These are phyloP conservation scores for Odontomyia ornata DNA, from an alignment of 2,888 invertebrate species.

Conservation along the genomic window DNA sequence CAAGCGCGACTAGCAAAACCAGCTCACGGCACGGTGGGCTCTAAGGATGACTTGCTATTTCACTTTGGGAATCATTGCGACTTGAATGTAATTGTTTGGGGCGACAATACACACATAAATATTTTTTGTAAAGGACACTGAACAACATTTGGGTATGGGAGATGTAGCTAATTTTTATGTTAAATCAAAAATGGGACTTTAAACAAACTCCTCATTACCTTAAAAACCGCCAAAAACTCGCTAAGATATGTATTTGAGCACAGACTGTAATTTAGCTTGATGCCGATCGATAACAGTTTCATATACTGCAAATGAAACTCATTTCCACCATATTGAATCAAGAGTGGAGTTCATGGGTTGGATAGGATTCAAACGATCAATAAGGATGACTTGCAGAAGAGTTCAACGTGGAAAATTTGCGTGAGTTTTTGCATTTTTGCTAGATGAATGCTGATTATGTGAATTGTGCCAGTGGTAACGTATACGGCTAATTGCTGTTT, in stretches of 20 bases:
- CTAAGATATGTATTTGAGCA: background rate
- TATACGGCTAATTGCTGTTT: too few species aligned
- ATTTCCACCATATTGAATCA: background rate
- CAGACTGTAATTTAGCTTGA: background rate
- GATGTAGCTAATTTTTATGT: too few species aligned
- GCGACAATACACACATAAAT: background rate
- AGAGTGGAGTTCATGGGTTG: background rate
- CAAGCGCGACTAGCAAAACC: conserved; percentile 18
- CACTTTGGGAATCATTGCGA: too few species aligned
- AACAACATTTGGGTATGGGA: too few species aligned
- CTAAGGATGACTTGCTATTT: conserved; percentile 38
- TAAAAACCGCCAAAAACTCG: too few species aligned
- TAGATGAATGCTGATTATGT: too few species aligned
- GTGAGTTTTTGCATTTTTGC: background rate
- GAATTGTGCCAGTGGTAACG: too few species aligned
- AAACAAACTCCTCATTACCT: too few species aligned
- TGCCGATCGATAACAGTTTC: conserved; percentile 9
- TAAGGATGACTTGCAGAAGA: conserved; percentile 33
- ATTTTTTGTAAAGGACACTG: background rate
- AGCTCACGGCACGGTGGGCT: background rate
- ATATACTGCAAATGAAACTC: background rate
- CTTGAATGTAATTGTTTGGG: background rate
- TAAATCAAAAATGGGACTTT: too few species aligned
- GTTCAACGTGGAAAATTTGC: conserved; percentile 14
- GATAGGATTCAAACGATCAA: conserved; percentile 6